These are phyloP conservation scores for Busseola fusca DNA, from an alignment of 2,888 invertebrate genomes.

Conservation along the genomic window DNA sequence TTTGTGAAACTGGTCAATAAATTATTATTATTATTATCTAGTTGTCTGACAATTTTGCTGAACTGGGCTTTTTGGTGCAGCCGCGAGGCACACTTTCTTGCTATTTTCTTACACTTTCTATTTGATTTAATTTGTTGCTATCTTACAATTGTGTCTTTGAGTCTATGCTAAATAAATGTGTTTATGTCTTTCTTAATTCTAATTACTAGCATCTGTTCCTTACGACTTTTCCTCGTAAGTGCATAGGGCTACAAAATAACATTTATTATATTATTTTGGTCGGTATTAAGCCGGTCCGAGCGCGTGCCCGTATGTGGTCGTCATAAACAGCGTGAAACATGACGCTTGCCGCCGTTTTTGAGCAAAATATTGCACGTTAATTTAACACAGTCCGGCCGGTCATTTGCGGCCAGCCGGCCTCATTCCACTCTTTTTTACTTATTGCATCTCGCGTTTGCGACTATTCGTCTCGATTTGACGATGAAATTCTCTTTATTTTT, in stretches of 20 bases:
- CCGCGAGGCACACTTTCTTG: too few relatives aligned
- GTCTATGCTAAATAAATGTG: too few relatives aligned
- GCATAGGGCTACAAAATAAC: not conserved
- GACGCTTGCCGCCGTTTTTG: slow-evolving; percentile 86
- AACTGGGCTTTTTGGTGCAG: too few relatives aligned
- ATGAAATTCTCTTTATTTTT: slow-evolving; percentile 66
- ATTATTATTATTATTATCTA: too few relatives aligned
- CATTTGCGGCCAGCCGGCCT: slow-evolving; percentile 77
- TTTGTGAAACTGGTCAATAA: too few relatives aligned
- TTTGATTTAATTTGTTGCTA: too few relatives aligned
- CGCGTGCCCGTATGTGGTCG: slow-evolving; percentile 69
- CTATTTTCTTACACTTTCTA: too few relatives aligned
- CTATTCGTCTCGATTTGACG: slow-evolving; percentile 74
- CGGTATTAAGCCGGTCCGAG: slow-evolving; percentile 55
- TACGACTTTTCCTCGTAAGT: not conserved
- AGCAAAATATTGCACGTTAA: slow-evolving; percentile 88
- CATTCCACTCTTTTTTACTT: slow-evolving; percentile 69
- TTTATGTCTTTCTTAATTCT: not conserved
- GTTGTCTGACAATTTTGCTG: too few relatives aligned
- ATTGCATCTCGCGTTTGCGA: slow-evolving; percentile 67
- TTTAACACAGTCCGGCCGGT: slow-evolving; percentile 83
- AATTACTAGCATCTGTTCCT: not conserved
- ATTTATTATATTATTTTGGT: slow-evolving; percentile 15
- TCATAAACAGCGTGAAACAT: slow-evolving; percentile 84
- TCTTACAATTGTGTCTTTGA: too few relatives aligned